Evolutionary conservation across 2,113 vertebrate species (phyloP).

Genomic region (Gorsachius goisagi): DNA sequence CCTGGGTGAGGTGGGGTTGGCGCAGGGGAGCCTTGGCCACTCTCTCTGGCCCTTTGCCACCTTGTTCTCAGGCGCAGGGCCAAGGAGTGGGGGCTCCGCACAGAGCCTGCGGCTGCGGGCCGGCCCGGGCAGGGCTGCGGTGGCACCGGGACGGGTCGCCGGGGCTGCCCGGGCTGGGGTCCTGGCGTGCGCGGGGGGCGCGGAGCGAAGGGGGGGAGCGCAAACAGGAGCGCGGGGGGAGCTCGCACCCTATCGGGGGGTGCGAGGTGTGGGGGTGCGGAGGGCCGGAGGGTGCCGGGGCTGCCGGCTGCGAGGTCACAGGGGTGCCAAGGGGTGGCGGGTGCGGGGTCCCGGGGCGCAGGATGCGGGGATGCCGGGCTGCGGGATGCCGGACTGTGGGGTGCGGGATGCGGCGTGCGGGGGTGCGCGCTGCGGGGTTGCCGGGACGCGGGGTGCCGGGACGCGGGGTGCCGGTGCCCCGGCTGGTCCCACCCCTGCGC

Average conservation of each 20-base stretch:
- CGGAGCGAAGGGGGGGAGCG: not conserved
- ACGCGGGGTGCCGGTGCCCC: not conserved
- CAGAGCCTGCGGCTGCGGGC: not conserved
- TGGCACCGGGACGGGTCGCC: not conserved
- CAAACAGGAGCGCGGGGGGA: not conserved
- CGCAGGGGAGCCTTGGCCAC: not conserved
- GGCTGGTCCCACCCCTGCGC: constrained; percentile 68
- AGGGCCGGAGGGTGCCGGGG: not conserved
- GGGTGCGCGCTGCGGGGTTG: not conserved
- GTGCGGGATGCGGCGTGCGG: too few species aligned
- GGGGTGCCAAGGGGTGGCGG: not conserved
- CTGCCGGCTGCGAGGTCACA: not conserved
- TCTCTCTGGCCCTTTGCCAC: not conserved
- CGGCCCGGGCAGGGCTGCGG: not conserved
- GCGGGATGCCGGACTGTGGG: too few species aligned
- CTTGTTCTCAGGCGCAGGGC: not conserved
- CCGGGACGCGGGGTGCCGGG: not conserved
- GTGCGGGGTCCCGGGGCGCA: not conserved
- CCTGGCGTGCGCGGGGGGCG: not conserved
- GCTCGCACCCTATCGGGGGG: not conserved
- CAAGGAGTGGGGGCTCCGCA: not conserved
- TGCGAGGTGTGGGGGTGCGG: not conserved
- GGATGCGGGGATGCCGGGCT: not conserved
- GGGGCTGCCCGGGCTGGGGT: not conserved
- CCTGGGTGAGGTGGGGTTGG: too few species aligned